Base-by-base conservation (phyloP, 2,888 invertebrate species). In the Metopia argyrocephala region DNA sequence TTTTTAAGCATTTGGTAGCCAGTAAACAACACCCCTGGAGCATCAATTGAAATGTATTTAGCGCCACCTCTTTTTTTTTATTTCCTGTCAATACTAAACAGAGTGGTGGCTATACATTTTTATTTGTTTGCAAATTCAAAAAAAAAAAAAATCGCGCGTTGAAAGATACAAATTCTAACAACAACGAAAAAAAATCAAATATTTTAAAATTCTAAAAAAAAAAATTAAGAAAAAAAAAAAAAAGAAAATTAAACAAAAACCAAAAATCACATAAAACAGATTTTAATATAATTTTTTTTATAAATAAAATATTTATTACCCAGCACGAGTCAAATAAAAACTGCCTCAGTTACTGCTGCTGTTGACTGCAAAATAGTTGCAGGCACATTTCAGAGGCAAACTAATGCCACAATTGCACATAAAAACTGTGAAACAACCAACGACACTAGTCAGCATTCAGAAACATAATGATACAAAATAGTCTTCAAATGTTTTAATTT, bases 291-390 rank as follows among this genome's bases (percentile, higher is more conserved):
- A 81, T 70, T 76, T n/a, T n/a, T n/a, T n/a, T 50, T 81, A 75
- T 48, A 81, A 75, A 81, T 78, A 74, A 78, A 81, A 81, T 81
- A 81, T 75, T 81, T 81, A 81, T 81, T 81, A 66, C 61, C 59
- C 81, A 81, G 81, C 81, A 81, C 81, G 81, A 81, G 81, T 81
- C 81, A 78, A 75, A 45, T 54, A 75, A 20, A 38, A 31, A 64
- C 15, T 18, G 18, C 20, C n/a, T n/a, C 59, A 21, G 5, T 48
- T 12, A 46, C 54, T 70, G 68, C 48, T 71, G 57, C 74, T 70
- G 65, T 45, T 23, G 38, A 46, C 38, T 38, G 38, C 6, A 38
- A 38, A 38, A 15, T 38, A 38, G 38, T 76, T 76, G 76, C 62
- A 64, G 69, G 75, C 75, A 75, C 15, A 70, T 50, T 69, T 57